Percentiles rank a stretch among this genome's conserved stretches.
These are phyloP conservation scores for Drosophila yooni DNA, from an alignment of 2,888 invertebrate species.

Conservation along the genomic window DNA sequence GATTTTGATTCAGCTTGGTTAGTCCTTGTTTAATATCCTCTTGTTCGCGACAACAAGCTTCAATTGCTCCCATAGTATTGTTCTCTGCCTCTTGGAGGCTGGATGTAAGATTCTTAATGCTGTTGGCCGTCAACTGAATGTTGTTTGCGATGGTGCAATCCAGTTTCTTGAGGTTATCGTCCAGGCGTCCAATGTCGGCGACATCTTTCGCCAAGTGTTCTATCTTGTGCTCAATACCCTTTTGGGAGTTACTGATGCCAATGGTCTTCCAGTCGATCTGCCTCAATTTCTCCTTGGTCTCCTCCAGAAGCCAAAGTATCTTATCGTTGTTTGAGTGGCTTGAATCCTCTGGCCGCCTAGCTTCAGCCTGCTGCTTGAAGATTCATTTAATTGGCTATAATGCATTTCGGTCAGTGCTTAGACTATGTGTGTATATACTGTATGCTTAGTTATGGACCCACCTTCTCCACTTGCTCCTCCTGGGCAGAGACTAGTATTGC, in stretches of 20 bases:
- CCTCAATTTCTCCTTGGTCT: constrained; percentile 29
- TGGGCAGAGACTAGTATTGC: constrained; percentile 1
- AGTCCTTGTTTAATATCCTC: constrained; percentile 42
- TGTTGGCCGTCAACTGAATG: constrained; percentile 19
- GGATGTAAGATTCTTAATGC: constrained; percentile 38
- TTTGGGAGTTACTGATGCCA: constrained; percentile 40
- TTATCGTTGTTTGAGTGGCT: background rate
- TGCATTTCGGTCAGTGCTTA: background rate
- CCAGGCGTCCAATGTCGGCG: constrained; percentile 34
- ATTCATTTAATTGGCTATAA: background rate
- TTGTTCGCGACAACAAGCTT: constrained; percentile 30
- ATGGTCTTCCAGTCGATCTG: constrained; percentile 22
- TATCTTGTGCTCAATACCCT: constrained; percentile 62
- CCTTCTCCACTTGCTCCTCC: background rate
- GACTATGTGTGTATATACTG: background rate
- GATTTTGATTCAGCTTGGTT: constrained; percentile 41
- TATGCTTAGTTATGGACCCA: background rate
- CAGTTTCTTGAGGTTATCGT: constrained; percentile 37
- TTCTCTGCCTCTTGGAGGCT: constrained; percentile 27
- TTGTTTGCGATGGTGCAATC: constrained; percentile 12
- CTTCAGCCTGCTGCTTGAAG: background rate
- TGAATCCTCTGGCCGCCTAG: background rate
- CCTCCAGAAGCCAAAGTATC: constrained; percentile 22
- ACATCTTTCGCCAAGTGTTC: constrained; percentile 37
- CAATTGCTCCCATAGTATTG: constrained; percentile 27